Base-by-base conservation (phyloP, 2,888 invertebrate species). In the Pegoplata infirma region DNA sequence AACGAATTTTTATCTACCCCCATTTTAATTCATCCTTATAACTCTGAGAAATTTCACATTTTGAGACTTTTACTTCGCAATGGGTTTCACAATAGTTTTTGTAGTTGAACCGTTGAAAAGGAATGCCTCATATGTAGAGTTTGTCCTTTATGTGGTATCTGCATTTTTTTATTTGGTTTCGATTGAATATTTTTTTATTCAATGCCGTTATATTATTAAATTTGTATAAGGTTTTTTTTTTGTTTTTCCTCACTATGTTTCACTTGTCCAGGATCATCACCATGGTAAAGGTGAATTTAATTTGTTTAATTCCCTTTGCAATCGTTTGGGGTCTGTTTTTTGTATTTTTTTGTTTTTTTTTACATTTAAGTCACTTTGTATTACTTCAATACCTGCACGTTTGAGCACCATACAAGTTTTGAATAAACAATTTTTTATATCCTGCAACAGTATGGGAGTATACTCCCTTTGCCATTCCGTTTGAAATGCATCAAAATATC, bases 201-300 rank as follows among this genome's bases (percentile, higher is more conserved):
- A 64, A 49, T 56, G 8, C 23, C 16, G 40, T 58, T 17, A 44
- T 66, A 53, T 36, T 74, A 67, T 53, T 59, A 53, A 74, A 59
- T 17, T 59, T 66, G 28, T 59, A 53, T n/a, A 59, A 49, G 10
- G 1, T 46, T 59, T 59, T 59, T 23, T 66, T 32, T 28, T 53
- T 49, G 36, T 47, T 28, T 64, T 58, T 46, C 36, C 16, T 36
- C 40, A 40, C 16, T 14, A 32, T 59, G 19, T 40, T 64, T 47
- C 19, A 6, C 47, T 28, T 10, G 12, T 61, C 51, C 51, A 40
- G 17, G n/a, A 56, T 56, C 51, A 58, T 73, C 55, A 67, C 55
- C 21, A 44, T 53, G 46, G 23, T 44, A 36, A 63, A 76, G 75
- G 63, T 76, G 63, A 69, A 76, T 69, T 76, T 69, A 76, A 76